Conservation (phyloP, 2,888 invertebrate genomes). For the Gibbula magus region DNA sequence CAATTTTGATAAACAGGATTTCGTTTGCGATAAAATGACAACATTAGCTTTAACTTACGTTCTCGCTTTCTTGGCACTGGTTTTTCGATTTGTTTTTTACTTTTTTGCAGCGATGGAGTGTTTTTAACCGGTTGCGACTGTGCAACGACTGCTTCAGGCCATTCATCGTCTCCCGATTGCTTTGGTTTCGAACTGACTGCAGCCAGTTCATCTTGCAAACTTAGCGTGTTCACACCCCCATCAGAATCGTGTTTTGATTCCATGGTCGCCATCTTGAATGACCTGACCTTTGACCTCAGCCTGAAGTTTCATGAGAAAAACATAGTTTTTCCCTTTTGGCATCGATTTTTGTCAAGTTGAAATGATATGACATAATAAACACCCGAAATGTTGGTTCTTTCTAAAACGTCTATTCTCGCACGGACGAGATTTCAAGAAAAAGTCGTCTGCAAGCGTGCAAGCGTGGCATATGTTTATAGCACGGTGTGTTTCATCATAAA, state of each 20-base stretch:
- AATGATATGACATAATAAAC: too few relatives aligned
- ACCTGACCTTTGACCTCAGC: not conserved
- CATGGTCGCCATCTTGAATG: conserved; percentile 54
- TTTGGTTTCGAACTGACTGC: not conserved
- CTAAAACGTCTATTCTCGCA: too few relatives aligned
- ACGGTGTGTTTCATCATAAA: too few relatives aligned
- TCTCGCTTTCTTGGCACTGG: not conserved
- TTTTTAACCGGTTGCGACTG: not conserved
- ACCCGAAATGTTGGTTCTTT: too few relatives aligned
- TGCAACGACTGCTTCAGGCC: conserved; percentile 33
- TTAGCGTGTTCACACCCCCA: conserved; percentile 31
- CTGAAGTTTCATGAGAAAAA: too few relatives aligned
- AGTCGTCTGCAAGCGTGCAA: too few relatives aligned
- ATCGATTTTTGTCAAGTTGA: too few relatives aligned
- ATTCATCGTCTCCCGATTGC: conserved; percentile 13
- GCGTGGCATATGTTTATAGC: too few relatives aligned
- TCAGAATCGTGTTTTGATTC: conserved; percentile 46
- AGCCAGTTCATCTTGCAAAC: conserved; percentile 25
- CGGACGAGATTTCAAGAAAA: too few relatives aligned
- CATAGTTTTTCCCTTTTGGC: too few relatives aligned
- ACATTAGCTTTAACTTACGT: not conserved
- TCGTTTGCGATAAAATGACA: too few relatives aligned
- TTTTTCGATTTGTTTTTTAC: not conserved
- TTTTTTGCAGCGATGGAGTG: not conserved
- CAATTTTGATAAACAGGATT: too few relatives aligned